Base-by-base conservation (phyloP, 64 coral and sea anemone genomes). In the Dendronephthya gigantea region DNA sequence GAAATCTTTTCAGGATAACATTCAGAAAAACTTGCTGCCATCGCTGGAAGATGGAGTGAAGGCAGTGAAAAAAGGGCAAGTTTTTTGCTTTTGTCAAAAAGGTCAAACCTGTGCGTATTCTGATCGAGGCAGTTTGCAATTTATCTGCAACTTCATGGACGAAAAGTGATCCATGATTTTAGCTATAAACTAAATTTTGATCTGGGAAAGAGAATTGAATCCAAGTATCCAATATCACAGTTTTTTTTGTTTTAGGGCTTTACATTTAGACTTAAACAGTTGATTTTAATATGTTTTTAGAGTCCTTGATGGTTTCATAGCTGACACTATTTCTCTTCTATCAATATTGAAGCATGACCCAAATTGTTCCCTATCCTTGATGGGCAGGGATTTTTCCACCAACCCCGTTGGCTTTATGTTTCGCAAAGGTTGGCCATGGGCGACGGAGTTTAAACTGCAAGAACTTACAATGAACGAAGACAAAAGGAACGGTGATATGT, bases 11-110 rank as follows among this genome's bases (percentile, higher is more conserved):
- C 15, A 79, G 15, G 15, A 34, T 22, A 66, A 66, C 37, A 36
- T 79, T 12, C 0, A 39, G 36, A 12, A 79, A 39, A 34, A 79
- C 29, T 10, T 36, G 36, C 32, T 79, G 30, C 9, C 32, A 28
- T 79, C 72, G 12, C 36, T 79, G 15, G 72, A 79, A 29, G 19
- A 79, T 79, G 72, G 72, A 34, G 72, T 79, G n/a, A 33, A 79
- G 15, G 72, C 72, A 29, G 36, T 79, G 9, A 79, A 79, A 9
- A 79, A 79, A 36, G 72, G 72, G 72, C 37, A 79, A 79, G 58
- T 45, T 6, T 45, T 45, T 45, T 45, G 41, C 11, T 11, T 45
- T 45, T 45, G 41, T 11, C 4, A 11, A 45, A 45, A 45, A n/a
- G n/a, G n/a, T n/a, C n/a, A n/a, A n/a, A n/a, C n/a, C n/a, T n/a